Evolutionary conservation across 1,140 invertebrate genomes (phyloP).

Genomic region (Adelges cooleyi): DNA sequence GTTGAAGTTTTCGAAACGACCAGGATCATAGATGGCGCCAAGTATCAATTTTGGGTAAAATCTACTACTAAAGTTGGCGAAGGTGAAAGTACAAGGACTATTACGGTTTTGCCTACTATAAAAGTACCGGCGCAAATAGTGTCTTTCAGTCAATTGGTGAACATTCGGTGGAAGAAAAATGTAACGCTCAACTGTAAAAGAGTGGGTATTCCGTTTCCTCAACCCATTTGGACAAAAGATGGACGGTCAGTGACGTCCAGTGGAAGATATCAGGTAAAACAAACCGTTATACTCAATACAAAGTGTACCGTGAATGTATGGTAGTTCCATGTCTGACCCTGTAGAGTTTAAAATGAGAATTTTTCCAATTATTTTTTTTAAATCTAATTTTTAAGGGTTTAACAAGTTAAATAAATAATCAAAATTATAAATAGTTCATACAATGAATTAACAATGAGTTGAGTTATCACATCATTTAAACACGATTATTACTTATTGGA

Average conservation of each 20-base stretch:
- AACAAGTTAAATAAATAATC: too few relatives aligned
- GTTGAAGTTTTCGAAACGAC: slow-evolving; percentile 58
- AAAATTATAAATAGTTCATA: too few relatives aligned
- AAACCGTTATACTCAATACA: too few relatives aligned
- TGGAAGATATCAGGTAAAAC: slow-evolving; percentile 34
- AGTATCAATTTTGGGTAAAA: slow-evolving; percentile 69
- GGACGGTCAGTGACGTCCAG: slow-evolving; percentile 33
- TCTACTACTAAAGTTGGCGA: slow-evolving; percentile 69
- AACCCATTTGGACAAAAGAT: slow-evolving; percentile 32
- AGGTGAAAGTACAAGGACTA: slow-evolving; percentile 61
- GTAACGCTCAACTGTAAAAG: slow-evolving; percentile 64
- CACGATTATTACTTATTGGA: too few relatives aligned
- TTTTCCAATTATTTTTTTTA: too few relatives aligned
- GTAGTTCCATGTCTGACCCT: too few relatives aligned
- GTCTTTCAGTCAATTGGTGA: slow-evolving; percentile 62
- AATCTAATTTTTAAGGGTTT: too few relatives aligned
- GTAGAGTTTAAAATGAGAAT: too few relatives aligned
- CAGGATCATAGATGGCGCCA: slow-evolving; percentile 55
- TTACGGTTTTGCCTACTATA: slow-evolving; percentile 62
- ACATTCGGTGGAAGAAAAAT: slow-evolving; percentile 75
- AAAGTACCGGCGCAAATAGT: slow-evolving; percentile 71
- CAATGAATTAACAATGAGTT: too few relatives aligned
- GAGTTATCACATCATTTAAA: too few relatives aligned
- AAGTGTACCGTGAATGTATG: too few relatives aligned
- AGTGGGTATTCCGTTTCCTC: slow-evolving; percentile 56